Percentiles rank a stretch among this genome's conserved stretches.
phyloP scores from a whole-genome alignment of 1,140 invertebrate species.

The Drosophila leontia region DNA sequence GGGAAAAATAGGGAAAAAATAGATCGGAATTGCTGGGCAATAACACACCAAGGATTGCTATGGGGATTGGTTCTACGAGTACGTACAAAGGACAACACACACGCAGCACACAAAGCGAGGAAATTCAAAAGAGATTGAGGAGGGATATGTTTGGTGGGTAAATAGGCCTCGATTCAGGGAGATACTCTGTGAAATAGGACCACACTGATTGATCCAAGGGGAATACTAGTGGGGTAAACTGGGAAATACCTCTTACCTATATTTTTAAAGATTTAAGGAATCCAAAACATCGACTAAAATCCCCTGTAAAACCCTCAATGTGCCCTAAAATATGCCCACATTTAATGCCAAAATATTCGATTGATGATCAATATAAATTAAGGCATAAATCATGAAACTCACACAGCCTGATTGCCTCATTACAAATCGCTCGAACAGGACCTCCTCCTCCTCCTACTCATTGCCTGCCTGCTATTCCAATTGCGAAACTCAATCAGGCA shows the following conservation, averaged over 20 bases:
- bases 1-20: constrained; percentile 28
- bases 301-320: background rate
- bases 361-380: constrained; percentile 11
- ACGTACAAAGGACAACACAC: constrained; percentile 62
- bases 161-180: constrained; percentile 11
- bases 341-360: constrained; percentile 31
- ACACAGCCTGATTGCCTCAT: constrained; percentile 26
- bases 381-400: constrained; percentile 22
- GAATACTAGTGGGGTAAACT: background rate
- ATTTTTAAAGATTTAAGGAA: too few relatives aligned
- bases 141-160: constrained; percentile 64
- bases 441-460: background rate
- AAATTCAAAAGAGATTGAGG: constrained; percentile 63
- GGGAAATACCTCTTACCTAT: background rate
- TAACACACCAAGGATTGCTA: constrained; percentile 28
- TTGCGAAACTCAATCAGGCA: constrained; percentile 54
- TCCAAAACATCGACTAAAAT: background rate
- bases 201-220: constrained; percentile 24
- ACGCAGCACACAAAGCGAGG: constrained; percentile 42
- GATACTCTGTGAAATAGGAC: background rate
- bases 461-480: constrained; percentile 6
- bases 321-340: constrained; percentile 2
- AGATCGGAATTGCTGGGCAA: constrained; percentile 43
- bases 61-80: constrained; percentile 11
- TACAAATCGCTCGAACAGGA: constrained; percentile 20